These are phyloP conservation scores for Scarus forsteni DNA, from an alignment of 2,797 vertebrate species.

Conservation along the genomic window DNA sequence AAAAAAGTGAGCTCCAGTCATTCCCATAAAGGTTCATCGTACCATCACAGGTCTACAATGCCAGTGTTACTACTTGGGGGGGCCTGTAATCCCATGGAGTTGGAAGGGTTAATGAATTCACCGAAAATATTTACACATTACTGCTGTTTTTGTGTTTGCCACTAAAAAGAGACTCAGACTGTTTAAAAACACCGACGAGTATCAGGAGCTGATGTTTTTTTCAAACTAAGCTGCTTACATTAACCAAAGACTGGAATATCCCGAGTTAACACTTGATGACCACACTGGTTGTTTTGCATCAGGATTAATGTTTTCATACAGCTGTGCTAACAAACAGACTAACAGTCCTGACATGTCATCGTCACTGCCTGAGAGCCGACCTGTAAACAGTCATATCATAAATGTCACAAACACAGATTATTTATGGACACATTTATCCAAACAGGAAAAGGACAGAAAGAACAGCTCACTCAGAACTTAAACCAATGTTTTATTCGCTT, in stretches of 20 bases:
- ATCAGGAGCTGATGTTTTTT: conserved; percentile 46
- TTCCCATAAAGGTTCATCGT: too few relatives aligned
- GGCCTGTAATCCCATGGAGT: too few relatives aligned
- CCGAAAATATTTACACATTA: too few relatives aligned
- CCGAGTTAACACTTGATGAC: conserved; percentile 22
- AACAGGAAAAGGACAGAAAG: conserved; percentile 10
- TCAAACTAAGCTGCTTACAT: conserved; percentile 57
- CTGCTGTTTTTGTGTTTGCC: too few relatives aligned
- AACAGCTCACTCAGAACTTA: conserved; percentile 20
- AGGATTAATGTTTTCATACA: conserved; percentile 43
- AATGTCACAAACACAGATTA: not conserved
- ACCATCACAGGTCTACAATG: too few relatives aligned
- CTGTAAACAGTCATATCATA: conserved; percentile 33
- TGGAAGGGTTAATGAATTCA: too few relatives aligned
- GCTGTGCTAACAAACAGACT: conserved; percentile 53
- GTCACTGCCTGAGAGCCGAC: conserved; percentile 25
- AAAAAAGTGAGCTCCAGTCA: too few relatives aligned
- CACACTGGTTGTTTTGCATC: conserved; percentile 51
- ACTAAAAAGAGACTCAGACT: not conserved
- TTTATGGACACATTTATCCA: not conserved
- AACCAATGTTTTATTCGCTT: conserved; percentile 77
- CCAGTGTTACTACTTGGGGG: too few relatives aligned
- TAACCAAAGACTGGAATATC: conserved; percentile 2
- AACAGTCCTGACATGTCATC: conserved; percentile 34
- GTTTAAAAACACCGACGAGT: not conserved